Percentiles rank a stretch among this genome's conserved stretches.
These are phyloP conservation scores for Vireo altiloquus DNA, from an alignment of 2,113 vertebrate genomes.

Conservation along the genomic window DNA sequence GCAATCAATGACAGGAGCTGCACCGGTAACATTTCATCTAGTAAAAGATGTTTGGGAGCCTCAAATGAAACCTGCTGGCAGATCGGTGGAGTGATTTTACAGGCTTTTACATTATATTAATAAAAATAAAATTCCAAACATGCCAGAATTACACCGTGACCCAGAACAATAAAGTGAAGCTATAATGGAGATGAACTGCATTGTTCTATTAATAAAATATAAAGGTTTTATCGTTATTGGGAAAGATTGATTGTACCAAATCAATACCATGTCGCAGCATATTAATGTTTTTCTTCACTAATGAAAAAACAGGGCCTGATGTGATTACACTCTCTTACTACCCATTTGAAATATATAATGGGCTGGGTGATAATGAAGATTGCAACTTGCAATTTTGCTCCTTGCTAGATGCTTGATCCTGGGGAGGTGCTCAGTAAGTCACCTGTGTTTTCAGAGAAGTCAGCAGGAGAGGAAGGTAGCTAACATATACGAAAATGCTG, in stretches of 20 bases:
- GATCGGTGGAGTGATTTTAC: background rate
- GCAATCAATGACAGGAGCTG: background rate
- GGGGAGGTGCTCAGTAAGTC: background rate
- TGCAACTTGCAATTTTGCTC: conserved; percentile 6
- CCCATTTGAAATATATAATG: conserved; percentile 24
- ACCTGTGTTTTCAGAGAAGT: background rate
- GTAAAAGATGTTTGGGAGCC: background rate
- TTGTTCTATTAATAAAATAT: conserved; percentile 68
- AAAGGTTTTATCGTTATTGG: conserved; percentile 64
- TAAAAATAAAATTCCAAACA: conserved; percentile 49
- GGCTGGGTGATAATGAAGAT: conserved; percentile 15
- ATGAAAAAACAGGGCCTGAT: conserved; percentile 41
- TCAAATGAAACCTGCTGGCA: background rate
- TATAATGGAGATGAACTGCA: conserved; percentile 41
- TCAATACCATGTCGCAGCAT: conserved; percentile 56
- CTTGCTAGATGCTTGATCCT: background rate
- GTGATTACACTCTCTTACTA: conserved; percentile 19
- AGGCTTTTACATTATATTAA: conserved; percentile 41
- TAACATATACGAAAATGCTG: background rate
- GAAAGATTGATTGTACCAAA: conserved; percentile 56
- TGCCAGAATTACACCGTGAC: conserved; percentile 15
- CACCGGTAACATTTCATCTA: background rate
- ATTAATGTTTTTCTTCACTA: conserved; percentile 53
- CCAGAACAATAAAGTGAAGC: conserved; percentile 44
- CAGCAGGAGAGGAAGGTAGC: background rate